Percentiles rank a stretch among this genome's conserved stretches.
Conservation (phyloP, 53 echinoderm and acorn worm species). For the Zoroaster sp. region DNA sequence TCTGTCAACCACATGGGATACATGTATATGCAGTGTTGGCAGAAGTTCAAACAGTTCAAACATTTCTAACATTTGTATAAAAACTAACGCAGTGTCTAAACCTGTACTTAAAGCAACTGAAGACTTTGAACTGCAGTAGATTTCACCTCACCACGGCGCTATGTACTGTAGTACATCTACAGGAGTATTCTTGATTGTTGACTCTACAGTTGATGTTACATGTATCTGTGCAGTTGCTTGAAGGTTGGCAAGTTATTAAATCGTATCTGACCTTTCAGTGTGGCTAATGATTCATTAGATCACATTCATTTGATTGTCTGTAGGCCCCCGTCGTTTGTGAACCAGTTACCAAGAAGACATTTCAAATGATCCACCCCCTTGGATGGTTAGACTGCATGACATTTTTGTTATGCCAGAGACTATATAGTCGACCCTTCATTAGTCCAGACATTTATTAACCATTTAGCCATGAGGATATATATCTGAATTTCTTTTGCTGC, state of each 20-base stretch:
- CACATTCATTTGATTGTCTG: not conserved
- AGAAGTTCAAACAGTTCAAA: not conserved
- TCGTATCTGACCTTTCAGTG: not conserved
- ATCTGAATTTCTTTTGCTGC: too few relatives aligned
- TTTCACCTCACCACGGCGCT: too few relatives aligned
- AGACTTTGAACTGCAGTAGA: not conserved
- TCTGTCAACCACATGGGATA: not conserved
- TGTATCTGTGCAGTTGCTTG: not conserved
- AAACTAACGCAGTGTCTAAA: too few relatives aligned
- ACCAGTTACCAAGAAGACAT: not conserved
- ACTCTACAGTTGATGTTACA: not conserved
- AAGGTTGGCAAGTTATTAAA: not conserved
- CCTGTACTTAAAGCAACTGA: too few relatives aligned
- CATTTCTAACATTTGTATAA: too few relatives aligned
- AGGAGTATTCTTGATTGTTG: too few relatives aligned
- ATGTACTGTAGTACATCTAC: too few relatives aligned
- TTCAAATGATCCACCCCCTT: not conserved
- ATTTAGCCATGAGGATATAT: too few relatives aligned
- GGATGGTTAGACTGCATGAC: not conserved
- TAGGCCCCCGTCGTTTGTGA: not conserved
- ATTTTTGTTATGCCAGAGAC: too few relatives aligned
- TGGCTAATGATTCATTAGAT: not conserved
- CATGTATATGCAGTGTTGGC: not conserved
- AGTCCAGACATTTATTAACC: too few relatives aligned
- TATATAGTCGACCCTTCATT: too few relatives aligned